Conservation (phyloP, 64 coral and sea anemone genomes). For the Astreopora myriophthalma region DNA sequence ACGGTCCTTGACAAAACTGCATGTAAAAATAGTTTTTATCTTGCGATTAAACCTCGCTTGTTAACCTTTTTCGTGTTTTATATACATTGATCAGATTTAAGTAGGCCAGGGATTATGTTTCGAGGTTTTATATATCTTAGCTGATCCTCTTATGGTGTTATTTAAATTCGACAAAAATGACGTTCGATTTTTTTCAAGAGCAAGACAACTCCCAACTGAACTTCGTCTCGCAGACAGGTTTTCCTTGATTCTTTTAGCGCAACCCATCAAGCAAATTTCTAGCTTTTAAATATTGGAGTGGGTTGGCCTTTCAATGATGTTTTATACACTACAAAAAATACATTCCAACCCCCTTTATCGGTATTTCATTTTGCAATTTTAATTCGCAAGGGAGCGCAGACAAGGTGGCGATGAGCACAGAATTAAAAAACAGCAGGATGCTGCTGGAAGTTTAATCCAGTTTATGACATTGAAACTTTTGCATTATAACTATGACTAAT, state of each 20-base stretch:
- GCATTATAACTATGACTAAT: background rate
- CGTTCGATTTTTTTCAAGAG: background rate
- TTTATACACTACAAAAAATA: background rate
- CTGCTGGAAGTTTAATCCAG: conserved; percentile 20
- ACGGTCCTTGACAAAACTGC: conserved; percentile 16
- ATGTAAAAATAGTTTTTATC: conserved; percentile 51
- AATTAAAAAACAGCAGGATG: conserved; percentile 14
- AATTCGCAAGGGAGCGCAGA: background rate
- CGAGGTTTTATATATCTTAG: conserved; percentile 12
- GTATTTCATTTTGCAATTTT: conserved; percentile 20
- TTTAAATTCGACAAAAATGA: background rate
- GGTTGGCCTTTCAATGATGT: background rate
- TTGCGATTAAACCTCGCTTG: conserved; percentile 42
- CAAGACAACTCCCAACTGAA: background rate
- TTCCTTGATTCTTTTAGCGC: background rate
- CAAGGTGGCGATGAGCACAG: background rate
- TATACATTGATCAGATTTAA: conserved; percentile 42
- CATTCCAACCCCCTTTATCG: background rate
- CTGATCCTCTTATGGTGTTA: background rate
- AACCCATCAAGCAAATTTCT: background rate
- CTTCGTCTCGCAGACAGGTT: background rate
- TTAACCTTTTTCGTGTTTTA: conserved; percentile 47
- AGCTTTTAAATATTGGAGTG: background rate
- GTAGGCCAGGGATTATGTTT: conserved; percentile 11
- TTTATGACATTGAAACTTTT: conserved; percentile 25